Base-by-base conservation (phyloP, 2,888 invertebrate genomes). In the Belgica antarctica region DNA sequence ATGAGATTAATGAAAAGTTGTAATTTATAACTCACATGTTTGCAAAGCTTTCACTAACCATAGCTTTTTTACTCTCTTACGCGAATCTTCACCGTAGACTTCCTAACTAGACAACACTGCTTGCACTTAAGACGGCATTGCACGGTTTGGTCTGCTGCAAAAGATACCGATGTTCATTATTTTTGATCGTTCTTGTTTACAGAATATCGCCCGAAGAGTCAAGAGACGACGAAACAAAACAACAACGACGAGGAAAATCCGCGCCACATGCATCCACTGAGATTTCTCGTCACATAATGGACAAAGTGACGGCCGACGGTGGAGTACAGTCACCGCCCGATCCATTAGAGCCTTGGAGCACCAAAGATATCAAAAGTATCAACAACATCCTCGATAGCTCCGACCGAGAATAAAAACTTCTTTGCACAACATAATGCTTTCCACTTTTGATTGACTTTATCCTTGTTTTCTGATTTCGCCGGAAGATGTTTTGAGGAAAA, bases 331-430 rank as follows among this genome's bases (percentile, higher is more conserved):
- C 83, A 5, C 82, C 84, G 2, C 83, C 83, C 7, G 87, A 88
- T 80, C 87, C 87, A 3, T 78, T 89, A 72, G 87, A 89, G 75
- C 86, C 89, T 0, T 89, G 89, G 89, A 89, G 88, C 78, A 88
- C 86, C 47, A 84, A 85, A 73, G 85, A 83, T 73, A 85, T 89
- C 73, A 83, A 86, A 71, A 86, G 86, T 77, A 89, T 89, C 82
- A 89, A 88, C 78, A 84, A 85, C 74, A 85, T 89, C 75, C 81
- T 88, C 72, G 86, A 73, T 61, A 41, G 15, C 2, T 61, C 61
- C 15, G 70, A 70, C 27, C 28, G 70, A 61, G 70, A 70, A 24
- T 70, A 57, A 41, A 47, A 24, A 27, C 22, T 69, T 17, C 52
- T 52, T 52, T 52, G 22, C 52, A 17, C 22, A 17, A 7, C 22